phyloP scores from a whole-genome alignment of 2,797 vertebrate genomes.

The Melanitta fusca region DNA sequence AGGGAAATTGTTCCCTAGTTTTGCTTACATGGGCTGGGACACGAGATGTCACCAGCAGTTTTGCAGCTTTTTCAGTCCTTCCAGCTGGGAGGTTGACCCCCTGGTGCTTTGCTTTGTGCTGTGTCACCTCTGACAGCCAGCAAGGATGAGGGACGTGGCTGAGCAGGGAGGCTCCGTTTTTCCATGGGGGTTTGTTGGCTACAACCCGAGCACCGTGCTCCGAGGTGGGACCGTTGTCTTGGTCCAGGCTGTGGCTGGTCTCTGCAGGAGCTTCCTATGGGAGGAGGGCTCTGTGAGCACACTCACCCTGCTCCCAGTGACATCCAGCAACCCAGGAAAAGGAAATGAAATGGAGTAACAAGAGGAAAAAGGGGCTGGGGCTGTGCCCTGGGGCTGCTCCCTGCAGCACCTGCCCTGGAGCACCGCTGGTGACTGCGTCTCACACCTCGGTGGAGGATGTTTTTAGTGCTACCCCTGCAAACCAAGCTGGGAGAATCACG shows the following conservation, averaged over 20 bases:
- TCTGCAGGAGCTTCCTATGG: fast-evolving
- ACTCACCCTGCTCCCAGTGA: fast-evolving
- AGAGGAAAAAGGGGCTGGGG: too few relatives aligned
- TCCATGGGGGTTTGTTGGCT: fast-evolving
- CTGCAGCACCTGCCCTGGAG: too few relatives aligned
- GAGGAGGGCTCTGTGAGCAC: not conserved
- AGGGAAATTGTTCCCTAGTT: not conserved
- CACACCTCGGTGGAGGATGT: not conserved
- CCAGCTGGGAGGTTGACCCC: not conserved
- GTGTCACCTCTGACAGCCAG: not conserved
- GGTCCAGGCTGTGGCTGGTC: not conserved
- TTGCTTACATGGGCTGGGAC: not conserved
- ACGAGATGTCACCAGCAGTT: not conserved
- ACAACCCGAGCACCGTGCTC: fast-evolving
- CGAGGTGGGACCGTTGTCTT: not conserved
- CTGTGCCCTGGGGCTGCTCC: too few relatives aligned
- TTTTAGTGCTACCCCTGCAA: not conserved
- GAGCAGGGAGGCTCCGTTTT: not conserved
- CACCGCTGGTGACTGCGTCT: fast-evolving
- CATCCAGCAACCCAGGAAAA: not conserved
- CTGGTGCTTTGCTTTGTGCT: not conserved
- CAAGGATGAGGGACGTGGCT: not conserved
- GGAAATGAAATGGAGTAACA: not conserved
- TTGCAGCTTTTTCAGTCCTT: not conserved
- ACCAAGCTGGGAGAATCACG: not conserved